These are phyloP conservation scores for Stomatorhinus ivindoensis DNA, from an alignment of 2,113 vertebrate species.

Conservation along the genomic window DNA sequence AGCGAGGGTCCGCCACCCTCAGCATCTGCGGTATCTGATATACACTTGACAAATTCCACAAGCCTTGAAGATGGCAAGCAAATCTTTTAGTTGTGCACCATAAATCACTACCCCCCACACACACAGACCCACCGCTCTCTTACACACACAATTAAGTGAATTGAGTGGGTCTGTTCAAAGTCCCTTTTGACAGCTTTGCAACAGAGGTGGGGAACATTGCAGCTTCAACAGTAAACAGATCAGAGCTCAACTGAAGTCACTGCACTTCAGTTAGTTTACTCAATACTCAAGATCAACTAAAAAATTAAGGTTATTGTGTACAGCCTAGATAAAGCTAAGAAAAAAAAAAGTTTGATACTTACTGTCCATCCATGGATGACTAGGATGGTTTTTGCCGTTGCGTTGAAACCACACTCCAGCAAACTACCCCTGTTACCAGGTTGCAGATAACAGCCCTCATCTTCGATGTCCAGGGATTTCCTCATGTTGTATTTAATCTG, in stretches of 20 bases:
- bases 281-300: not conserved
- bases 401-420: slow-evolving; percentile 75
- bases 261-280: not conserved
- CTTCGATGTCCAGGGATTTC: slow-evolving; percentile 53
- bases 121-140: not conserved
- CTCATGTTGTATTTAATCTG: slow-evolving; percentile 68
- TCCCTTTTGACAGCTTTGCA: not conserved
- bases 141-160: not conserved
- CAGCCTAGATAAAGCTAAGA: not conserved
- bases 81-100: not conserved
- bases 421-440: slow-evolving; percentile 48
- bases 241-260: not conserved
- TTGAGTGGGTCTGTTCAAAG: not conserved
- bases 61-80: not conserved
- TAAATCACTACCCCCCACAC: not conserved
- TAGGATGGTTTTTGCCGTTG: slow-evolving; percentile 79
- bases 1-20: not conserved
- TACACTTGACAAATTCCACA: not conserved
- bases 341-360: slow-evolving; percentile 33
- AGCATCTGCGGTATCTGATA: not conserved
- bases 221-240: not conserved
- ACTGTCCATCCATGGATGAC: slow-evolving; percentile 96
- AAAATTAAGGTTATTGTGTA: not conserved
- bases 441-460: slow-evolving; percentile 69
- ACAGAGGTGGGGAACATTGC: not conserved